These are phyloP conservation scores for Dryobotodes eremita DNA, from an alignment of 2,888 invertebrate species.

Conservation along the genomic window DNA sequence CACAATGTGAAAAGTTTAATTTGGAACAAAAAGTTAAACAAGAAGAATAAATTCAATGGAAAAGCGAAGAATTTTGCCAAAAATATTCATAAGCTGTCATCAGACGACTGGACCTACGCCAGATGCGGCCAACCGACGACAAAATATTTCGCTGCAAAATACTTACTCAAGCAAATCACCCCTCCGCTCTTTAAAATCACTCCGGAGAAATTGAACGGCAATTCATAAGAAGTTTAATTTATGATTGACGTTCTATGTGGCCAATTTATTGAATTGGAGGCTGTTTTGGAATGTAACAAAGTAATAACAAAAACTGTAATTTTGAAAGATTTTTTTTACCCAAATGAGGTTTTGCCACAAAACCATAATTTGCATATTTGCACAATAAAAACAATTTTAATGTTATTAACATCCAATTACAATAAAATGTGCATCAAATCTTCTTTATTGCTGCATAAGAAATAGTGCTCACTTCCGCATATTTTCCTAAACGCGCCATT, in stretches of 20 bases:
- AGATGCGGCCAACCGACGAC: constrained; percentile 88
- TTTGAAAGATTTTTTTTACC: neutral
- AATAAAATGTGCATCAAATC: constrained; percentile 65
- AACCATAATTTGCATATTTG: constrained; percentile 36
- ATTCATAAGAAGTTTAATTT: constrained; percentile 78
- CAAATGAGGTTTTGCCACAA: neutral
- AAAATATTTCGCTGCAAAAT: constrained; percentile 89
- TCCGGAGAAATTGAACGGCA: constrained; percentile 84
- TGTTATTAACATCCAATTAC: constrained; percentile 60
- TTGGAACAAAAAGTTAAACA: constrained; percentile 82
- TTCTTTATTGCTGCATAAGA: constrained; percentile 71
- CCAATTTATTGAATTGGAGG: constrained; percentile 33
- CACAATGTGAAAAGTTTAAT: constrained; percentile 70
- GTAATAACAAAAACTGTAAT: neutral
- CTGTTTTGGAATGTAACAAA: neutral
- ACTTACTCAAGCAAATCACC: constrained; percentile 88
- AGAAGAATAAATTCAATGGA: constrained; percentile 81
- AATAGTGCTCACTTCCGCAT: constrained; percentile 85
- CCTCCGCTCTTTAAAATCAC: constrained; percentile 87
- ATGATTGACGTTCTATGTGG: constrained; percentile 65
- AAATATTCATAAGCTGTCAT: constrained; percentile 91
- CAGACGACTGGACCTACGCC: constrained; percentile 89
- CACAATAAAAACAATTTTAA: constrained; percentile 47
- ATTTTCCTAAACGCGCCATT: constrained; percentile 87
- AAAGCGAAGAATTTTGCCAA: constrained; percentile 87